These are phyloP conservation scores for Hapalemur alaotrensis DNA, from an alignment of 2,797 vertebrate genomes.

Conservation along the genomic window DNA sequence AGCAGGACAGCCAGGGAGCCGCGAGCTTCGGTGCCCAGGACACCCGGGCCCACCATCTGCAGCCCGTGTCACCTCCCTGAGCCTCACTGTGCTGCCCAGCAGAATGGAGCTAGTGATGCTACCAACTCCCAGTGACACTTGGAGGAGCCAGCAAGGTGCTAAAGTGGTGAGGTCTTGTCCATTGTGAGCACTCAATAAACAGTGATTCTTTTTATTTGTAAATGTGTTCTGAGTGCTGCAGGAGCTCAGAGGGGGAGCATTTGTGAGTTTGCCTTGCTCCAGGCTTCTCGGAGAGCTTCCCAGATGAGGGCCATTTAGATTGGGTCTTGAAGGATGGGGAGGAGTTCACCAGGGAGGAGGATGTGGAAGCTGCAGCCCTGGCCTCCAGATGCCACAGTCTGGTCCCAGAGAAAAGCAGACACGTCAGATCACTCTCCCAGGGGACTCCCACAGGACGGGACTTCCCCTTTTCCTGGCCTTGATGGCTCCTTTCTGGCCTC, in stretches of 20 bases:
- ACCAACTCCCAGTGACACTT: not conserved
- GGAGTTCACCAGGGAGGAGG: not conserved
- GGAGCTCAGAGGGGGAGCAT: not conserved
- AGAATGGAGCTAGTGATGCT: not conserved
- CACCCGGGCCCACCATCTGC: not conserved
- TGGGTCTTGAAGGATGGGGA: slow-evolving; percentile 12
- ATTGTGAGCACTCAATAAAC: accelerated
- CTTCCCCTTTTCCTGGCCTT: not conserved
- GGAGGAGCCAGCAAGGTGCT: not conserved
- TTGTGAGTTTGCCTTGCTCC: not conserved
- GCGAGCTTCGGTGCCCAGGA: not conserved
- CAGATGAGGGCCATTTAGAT: not conserved
- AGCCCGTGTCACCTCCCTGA: not conserved
- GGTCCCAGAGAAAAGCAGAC: not conserved
- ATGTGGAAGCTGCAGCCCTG: not conserved
- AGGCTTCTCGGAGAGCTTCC: not conserved
- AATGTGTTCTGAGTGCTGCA: not conserved
- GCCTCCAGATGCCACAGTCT: not conserved
- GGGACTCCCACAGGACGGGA: not conserved
- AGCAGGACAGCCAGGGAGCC: not conserved
- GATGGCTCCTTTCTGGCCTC: not conserved
- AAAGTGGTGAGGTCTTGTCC: not conserved
- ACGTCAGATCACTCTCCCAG: not conserved
- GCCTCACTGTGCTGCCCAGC: not conserved
- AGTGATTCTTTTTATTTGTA: not conserved